These are phyloP conservation scores for Acleris laterana DNA, from an alignment of 2,888 invertebrate species.

Conservation along the genomic window DNA sequence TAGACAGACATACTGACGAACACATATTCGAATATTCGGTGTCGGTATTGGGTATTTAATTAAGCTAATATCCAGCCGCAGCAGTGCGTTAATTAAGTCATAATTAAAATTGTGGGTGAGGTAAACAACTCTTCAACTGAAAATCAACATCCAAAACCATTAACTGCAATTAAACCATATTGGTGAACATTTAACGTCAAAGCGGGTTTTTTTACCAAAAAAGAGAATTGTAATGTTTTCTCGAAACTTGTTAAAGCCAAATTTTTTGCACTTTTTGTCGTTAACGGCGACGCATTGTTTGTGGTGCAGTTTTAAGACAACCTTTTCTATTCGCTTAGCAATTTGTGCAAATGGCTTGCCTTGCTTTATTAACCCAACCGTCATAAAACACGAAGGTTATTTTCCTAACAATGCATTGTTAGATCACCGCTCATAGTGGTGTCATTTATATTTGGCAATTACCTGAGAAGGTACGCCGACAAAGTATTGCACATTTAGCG, in stretches of 20 bases:
- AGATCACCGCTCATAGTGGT: slow-evolving; percentile 40
- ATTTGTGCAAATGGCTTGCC: slow-evolving; percentile 72
- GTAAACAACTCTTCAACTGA: not conserved
- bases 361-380: slow-evolving; percentile 54
- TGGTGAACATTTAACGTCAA: slow-evolving; percentile 1
- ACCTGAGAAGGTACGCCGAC: slow-evolving; percentile 49
- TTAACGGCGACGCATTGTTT: slow-evolving; percentile 28
- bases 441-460: slow-evolving; percentile 53
- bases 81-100: not conserved
- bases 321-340: slow-evolving; percentile 57
- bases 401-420: slow-evolving; percentile 50
- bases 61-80: not conserved
- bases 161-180: slow-evolving; percentile 14
- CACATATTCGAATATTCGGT: no score
- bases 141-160: slow-evolving; percentile 7
- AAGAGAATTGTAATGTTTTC: slow-evolving; percentile 43
- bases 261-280: slow-evolving; percentile 39
- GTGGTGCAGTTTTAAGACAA: slow-evolving; percentile 40
- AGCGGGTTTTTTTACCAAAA: slow-evolving; percentile 36
- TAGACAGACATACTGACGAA: no score
- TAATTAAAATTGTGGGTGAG: not conserved
- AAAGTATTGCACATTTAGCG: slow-evolving; percentile 59
- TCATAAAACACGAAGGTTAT: slow-evolving; percentile 62
- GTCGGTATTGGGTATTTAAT: no score
- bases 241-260: not conserved